Evolutionary conservation across 2,888 invertebrate species (phyloP).

Genomic region (Orthosia cruda): DNA sequence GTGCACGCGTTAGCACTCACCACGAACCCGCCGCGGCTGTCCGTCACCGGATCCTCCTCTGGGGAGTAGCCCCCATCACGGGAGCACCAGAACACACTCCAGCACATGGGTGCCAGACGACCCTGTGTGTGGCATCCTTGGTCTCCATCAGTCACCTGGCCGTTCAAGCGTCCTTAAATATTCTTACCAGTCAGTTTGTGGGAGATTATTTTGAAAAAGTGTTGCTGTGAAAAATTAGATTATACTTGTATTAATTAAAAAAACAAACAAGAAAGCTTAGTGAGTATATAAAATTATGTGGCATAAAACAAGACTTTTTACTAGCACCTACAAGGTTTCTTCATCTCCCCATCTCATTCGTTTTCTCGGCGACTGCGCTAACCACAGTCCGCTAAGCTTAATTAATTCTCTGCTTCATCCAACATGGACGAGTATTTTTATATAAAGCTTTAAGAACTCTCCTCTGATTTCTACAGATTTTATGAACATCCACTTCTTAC

Average conservation of each 20-base stretch:
- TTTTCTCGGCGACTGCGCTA: conserved; percentile 12
- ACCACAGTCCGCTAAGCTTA: conserved; percentile 46
- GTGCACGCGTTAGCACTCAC: no score
- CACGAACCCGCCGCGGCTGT: no score
- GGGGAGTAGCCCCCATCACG: no score
- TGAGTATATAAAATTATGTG: background rate
- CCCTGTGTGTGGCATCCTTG: no score
- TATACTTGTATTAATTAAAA: background rate
- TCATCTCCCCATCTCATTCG: conserved; percentile 14
- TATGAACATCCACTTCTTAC: background rate
- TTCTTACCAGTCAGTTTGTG: no score
- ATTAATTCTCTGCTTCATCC: conserved; percentile 65
- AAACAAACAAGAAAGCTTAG: background rate
- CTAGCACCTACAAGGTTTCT: background rate
- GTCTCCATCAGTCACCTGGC: no score
- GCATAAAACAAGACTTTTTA: conserved; percentile 10
- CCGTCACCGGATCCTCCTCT: no score
- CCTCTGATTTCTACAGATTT: conserved; percentile 6
- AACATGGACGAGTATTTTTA: conserved; percentile 25
- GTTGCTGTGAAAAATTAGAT: no score
- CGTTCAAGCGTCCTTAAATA: no score
- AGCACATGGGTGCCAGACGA: no score
- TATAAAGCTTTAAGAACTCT: conserved; percentile 27
- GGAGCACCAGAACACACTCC: no score
- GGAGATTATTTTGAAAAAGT: no score